Conservation (phyloP, 1,140 invertebrate genomes). For the Scaptomyza pallida region DNA sequence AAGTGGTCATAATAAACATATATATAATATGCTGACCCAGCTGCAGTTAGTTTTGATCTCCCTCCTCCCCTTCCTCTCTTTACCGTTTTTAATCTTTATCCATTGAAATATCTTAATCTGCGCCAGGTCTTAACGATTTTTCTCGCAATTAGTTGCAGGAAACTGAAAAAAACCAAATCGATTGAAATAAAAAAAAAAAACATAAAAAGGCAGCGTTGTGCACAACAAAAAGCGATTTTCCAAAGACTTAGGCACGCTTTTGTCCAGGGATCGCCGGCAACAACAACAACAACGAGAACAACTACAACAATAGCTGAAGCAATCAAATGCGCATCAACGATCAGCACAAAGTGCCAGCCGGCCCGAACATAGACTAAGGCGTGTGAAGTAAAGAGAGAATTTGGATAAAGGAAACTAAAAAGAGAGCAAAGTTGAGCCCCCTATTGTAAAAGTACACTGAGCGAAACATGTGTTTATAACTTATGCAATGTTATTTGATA, state of each 20-base stretch:
- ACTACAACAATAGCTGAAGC: constrained; percentile 18
- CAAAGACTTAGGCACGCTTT: constrained; percentile 70
- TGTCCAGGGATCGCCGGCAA: constrained; percentile 39
- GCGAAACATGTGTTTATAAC: neutral
- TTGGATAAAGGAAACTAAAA: neutral
- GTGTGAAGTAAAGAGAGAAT: constrained; percentile 11
- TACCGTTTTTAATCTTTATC: constrained; percentile 15
- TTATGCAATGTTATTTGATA: neutral
- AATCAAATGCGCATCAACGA: constrained; percentile 81
- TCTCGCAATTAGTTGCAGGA: constrained; percentile 77
- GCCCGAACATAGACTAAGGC: neutral
- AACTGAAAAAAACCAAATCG: constrained; percentile 34
- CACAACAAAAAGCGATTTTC: constrained; percentile 67
- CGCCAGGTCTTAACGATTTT: constrained; percentile 68
- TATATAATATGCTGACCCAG: constrained; percentile 2
- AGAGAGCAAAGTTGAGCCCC: neutral
- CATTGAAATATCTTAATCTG: constrained; percentile 16
- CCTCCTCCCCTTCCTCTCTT: neutral
- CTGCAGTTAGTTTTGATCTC: neutral
- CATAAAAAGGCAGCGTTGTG: constrained; percentile 41
- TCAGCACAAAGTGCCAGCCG: constrained; percentile 48
- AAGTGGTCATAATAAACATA: constrained; percentile 14
- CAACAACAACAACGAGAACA: constrained; percentile 1
- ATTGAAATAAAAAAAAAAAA: no score
- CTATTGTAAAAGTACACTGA: neutral